A percentile compares a stretch with the other conserved stretches of the same genome.
Conservation (phyloP, 2,888 invertebrate species). For the Ectobius pallidus region DNA sequence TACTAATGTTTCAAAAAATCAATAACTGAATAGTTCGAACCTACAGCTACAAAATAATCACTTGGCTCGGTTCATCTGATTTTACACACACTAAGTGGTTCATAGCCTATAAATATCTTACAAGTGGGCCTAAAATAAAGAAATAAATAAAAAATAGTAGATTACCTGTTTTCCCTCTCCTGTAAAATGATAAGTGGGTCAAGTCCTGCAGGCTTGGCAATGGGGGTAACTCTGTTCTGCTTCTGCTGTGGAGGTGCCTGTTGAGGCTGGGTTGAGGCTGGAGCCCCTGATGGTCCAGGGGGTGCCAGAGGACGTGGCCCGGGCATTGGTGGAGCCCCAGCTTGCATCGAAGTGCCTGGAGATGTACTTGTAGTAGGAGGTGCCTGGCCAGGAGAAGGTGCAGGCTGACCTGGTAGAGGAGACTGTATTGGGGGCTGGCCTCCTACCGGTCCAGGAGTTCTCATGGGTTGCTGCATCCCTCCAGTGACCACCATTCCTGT, state of each 20-base stretch:
- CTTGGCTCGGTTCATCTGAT: no score
- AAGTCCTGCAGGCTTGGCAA: conserved; percentile 62
- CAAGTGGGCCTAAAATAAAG: no score
- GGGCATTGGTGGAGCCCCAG: conserved; percentile 18
- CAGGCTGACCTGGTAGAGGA: conserved; percentile 22
- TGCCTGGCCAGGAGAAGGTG: conserved; percentile 16
- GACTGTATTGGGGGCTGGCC: conserved; percentile 28
- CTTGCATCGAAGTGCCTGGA: neutral
- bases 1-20: no score
- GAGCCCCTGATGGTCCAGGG: neutral
- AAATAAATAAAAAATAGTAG: no score
- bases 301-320: conserved; percentile 20
- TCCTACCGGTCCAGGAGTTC: conserved; percentile 26
- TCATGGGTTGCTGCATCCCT: conserved; percentile 31
- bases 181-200: conserved; percentile 63
- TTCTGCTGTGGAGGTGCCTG: conserved; percentile 45
- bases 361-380: neutral
- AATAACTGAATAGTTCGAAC: no score
- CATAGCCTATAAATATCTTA: no score
- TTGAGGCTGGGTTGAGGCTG: no score
- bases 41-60: no score
- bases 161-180: conserved; percentile 61
- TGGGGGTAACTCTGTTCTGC: conserved; percentile 57
- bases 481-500: neutral
- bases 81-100: no score